phyloP scores from a whole-genome alignment of 2,888 invertebrate species.

The Drosophila atroscutellata region DNA sequence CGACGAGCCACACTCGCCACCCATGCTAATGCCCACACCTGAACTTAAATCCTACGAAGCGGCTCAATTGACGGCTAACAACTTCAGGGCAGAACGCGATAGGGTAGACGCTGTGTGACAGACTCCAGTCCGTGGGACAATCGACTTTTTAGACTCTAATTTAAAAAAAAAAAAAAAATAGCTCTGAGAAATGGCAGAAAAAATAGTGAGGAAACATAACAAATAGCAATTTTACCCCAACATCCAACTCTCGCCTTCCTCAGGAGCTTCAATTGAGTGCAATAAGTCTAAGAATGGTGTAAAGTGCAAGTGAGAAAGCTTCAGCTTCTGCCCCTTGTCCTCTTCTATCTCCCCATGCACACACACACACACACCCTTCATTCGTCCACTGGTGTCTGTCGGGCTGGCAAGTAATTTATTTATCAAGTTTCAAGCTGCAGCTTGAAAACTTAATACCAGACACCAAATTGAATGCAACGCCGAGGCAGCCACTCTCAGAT shows the following conservation, averaged over 20 bases:
- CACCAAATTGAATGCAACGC: conserved; percentile 72
- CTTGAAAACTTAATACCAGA: conserved; percentile 80
- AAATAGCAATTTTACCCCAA: conserved; percentile 54
- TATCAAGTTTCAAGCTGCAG: conserved; percentile 81
- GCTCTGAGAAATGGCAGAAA: conserved; percentile 35
- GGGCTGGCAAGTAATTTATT: conserved; percentile 75
- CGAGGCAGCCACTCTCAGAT: conserved; percentile 37
- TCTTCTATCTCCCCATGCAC: too few species aligned
- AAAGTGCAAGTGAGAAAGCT: conserved; percentile 71
- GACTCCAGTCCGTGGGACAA: conserved; percentile 17
- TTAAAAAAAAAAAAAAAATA: conserved; percentile 49
- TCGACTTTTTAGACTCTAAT: conserved; percentile 43
- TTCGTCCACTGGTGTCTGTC: conserved; percentile 15
- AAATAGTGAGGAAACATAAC: conserved; percentile 23
- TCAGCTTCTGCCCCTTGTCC: conserved; percentile 8
- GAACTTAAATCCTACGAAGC: conserved; percentile 52
- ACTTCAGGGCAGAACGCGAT: conserved; percentile 18
- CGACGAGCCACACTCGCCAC: conserved; percentile 15
- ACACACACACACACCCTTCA: background rate
- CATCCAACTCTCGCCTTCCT: conserved; percentile 15
- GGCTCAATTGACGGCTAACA: conserved; percentile 57
- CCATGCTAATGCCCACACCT: conserved; percentile 35
- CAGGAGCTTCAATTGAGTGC: conserved; percentile 76
- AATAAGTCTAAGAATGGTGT: conserved; percentile 77
- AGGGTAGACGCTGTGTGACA: conserved; percentile 7